Evolutionary conservation across 2,888 invertebrate genomes (phyloP).

Genomic region (Drosophila rellima): DNA sequence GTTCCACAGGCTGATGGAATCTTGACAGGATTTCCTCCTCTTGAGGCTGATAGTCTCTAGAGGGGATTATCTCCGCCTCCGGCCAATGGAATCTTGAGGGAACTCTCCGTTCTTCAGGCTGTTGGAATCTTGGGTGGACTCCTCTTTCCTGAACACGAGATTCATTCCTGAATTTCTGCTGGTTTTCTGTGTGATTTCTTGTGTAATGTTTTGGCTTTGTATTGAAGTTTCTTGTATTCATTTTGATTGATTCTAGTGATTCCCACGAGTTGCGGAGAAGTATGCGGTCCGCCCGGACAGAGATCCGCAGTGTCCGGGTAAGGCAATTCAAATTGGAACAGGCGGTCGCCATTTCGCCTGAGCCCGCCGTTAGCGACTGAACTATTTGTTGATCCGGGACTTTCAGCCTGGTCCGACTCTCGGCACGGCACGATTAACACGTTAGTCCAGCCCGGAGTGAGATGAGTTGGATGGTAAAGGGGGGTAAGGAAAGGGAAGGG

Average conservation of each 20-base stretch:
- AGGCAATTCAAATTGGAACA: constrained; percentile 46
- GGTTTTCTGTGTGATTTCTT: neutral
- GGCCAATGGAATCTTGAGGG: neutral
- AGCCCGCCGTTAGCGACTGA: constrained; percentile 58
- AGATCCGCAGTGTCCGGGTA: constrained; percentile 55
- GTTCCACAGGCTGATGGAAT: neutral
- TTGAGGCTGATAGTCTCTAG: neutral
- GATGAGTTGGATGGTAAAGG: constrained; percentile 21
- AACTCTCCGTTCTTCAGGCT: no score
- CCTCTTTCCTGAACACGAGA: no score
- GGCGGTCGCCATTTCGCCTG: constrained; percentile 51
- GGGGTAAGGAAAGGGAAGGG: neutral
- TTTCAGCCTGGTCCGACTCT: constrained; percentile 54
- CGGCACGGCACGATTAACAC: constrained; percentile 56
- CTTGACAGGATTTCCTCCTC: no score
- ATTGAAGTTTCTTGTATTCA: constrained; percentile 37
- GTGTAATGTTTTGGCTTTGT: constrained; percentile 7
- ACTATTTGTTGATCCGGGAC: constrained; percentile 56
- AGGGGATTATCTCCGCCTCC: neutral
- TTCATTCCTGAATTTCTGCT: neutral
- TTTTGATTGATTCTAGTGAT: constrained; percentile 18
- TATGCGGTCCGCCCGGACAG: constrained; percentile 52
- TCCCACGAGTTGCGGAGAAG: constrained; percentile 57
- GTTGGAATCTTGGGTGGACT: no score
- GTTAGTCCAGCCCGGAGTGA: constrained; percentile 55